These are phyloP conservation scores for Esox masquinongy DNA, from an alignment of 2,797 vertebrate genomes.

Conservation along the genomic window DNA sequence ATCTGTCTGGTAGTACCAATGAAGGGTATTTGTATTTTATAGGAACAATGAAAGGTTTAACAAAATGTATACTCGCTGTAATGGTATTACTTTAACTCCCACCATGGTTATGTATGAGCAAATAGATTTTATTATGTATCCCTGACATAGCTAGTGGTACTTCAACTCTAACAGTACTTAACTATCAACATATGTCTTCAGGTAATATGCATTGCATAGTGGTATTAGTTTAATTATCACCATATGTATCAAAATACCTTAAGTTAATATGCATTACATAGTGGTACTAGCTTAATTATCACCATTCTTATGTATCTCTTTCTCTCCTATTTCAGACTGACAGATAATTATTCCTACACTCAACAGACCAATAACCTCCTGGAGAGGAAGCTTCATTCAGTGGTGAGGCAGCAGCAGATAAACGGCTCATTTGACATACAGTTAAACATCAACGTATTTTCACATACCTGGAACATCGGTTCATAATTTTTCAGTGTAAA, in stretches of 20 bases:
- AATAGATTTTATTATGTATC: too few species aligned
- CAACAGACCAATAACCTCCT: conserved; percentile 70
- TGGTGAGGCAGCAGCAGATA: conserved; percentile 60
- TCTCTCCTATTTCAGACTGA: conserved; percentile 59
- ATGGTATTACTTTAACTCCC: too few species aligned
- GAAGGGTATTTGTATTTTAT: background rate
- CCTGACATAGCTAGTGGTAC: too few species aligned
- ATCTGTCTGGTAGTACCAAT: background rate
- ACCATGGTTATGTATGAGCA: too few species aligned
- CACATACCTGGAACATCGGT: background rate
- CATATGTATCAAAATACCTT: background rate
- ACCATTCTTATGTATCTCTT: conserved; percentile 1
- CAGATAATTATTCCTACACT: conserved; percentile 70
- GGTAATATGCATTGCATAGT: background rate
- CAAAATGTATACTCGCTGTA: too few species aligned
- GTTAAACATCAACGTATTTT: background rate
- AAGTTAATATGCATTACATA: background rate
- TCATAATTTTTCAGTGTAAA: background rate
- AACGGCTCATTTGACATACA: background rate
- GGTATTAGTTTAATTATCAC: background rate
- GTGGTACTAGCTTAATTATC: background rate
- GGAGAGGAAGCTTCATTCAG: conserved; percentile 69
- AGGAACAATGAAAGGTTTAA: background rate
- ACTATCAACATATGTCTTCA: too few species aligned
- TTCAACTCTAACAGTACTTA: too few species aligned